Conservation (phyloP, 2,797 vertebrate genomes). For the Sebastes trivittatus region DNA sequence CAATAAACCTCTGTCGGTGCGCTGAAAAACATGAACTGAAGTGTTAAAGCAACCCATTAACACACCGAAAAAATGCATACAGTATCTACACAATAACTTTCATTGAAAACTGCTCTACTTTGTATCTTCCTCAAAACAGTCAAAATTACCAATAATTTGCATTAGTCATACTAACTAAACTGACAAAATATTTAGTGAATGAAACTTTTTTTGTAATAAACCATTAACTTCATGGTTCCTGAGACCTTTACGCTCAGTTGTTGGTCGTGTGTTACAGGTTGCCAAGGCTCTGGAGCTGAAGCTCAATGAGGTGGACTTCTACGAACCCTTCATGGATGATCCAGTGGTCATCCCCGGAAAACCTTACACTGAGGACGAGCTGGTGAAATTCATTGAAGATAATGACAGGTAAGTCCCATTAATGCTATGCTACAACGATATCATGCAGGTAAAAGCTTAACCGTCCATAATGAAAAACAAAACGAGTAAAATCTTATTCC, state of each 20-base stretch:
- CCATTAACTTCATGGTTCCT: not conserved
- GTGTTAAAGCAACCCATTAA: not conserved
- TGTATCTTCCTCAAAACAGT: not conserved
- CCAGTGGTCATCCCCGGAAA: slow-evolving; percentile 90
- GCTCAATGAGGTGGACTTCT: slow-evolving; percentile 92
- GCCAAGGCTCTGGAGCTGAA: slow-evolving; percentile 88
- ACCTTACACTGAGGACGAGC: slow-evolving; percentile 88
- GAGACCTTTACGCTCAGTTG: not conserved
- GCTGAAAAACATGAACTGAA: not conserved
- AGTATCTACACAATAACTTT: not conserved
- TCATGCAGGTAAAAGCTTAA: not conserved
- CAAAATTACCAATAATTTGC: not conserved
- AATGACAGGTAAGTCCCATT: slow-evolving; percentile 82
- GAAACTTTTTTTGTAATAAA: not conserved
- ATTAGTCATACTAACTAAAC: not conserved
- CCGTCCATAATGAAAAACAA: not conserved
- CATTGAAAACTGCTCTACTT: too few relatives aligned
- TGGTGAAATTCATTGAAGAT: slow-evolving; percentile 88
- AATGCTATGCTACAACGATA: not conserved
- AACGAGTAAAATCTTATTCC: not conserved
- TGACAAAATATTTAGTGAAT: not conserved
- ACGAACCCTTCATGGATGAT: slow-evolving; percentile 90
- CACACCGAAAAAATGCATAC: too few relatives aligned
- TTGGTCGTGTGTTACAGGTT: slow-evolving; percentile 69
- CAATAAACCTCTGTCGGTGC: not conserved